phyloP scores from a whole-genome alignment of 1,140 invertebrate genomes.

The Drosophila nigromelanica region DNA sequence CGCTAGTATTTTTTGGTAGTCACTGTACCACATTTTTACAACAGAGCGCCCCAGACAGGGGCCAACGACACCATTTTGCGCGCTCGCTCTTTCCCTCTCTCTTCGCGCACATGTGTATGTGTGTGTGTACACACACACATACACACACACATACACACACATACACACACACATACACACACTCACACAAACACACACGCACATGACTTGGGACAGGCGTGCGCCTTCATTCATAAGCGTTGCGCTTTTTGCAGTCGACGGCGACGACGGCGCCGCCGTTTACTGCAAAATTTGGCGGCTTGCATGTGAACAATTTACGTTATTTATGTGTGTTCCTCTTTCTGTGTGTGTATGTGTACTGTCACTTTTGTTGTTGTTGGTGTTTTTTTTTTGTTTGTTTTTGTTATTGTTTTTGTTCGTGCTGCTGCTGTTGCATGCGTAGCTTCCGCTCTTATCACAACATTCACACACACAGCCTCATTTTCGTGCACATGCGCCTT shows the following conservation, averaged over 20 bases:
- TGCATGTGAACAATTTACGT: constrained; percentile 43
- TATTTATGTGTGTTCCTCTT: constrained; percentile 8
- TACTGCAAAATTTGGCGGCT: constrained; percentile 49
- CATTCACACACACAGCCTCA: constrained; percentile 26
- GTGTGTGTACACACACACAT: too few relatives aligned
- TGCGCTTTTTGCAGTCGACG: constrained; percentile 45
- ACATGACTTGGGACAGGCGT: constrained; percentile 26
- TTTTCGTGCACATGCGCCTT: constrained; percentile 63
- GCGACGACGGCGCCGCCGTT: constrained; percentile 18
- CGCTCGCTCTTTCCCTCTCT: constrained; percentile 28
- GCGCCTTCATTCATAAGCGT: constrained; percentile 55
- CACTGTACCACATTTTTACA: constrained; percentile 75
- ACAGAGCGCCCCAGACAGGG: constrained; percentile 68
- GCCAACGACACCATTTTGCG: constrained; percentile 69
- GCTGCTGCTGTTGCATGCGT: constrained; percentile 42
- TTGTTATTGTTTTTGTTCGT: constrained; percentile 40
- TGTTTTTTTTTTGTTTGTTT: constrained; percentile 30
- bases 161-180: constrained; percentile 16
- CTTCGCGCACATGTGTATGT: constrained; percentile 9
- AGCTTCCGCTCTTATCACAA: constrained; percentile 50
- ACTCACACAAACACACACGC: constrained; percentile 17
- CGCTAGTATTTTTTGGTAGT: constrained; percentile 79
- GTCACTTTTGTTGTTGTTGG: constrained; percentile 22
- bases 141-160: constrained; percentile 15
- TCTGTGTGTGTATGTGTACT: constrained; percentile 11